Conservation (phyloP, 1,140 invertebrate genomes). For the Euura lappo region DNA sequence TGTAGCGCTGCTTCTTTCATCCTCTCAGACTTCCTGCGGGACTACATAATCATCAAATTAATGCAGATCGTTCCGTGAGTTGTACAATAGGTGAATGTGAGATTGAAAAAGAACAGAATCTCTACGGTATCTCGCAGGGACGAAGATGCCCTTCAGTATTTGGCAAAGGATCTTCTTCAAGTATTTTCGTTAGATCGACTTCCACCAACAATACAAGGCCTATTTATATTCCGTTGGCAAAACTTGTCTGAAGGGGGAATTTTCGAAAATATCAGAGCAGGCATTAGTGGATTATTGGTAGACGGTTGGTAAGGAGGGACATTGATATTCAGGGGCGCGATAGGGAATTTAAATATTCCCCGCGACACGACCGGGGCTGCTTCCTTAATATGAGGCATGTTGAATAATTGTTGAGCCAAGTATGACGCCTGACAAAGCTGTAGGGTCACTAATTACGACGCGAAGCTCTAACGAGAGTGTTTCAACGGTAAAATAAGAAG, state of each 20-base stretch:
- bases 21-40: background rate
- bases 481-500: background rate
- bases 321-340: slow-evolving; percentile 5
- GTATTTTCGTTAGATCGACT: background rate
- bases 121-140: background rate
- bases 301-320: background rate
- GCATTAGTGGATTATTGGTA: slow-evolving; percentile 4
- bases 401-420: background rate
- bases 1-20: background rate
- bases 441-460: background rate
- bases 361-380: background rate
- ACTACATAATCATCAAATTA: background rate
- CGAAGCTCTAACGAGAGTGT: too few species aligned
- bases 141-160: background rate
- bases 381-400: background rate
- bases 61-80: background rate
- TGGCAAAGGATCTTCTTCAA: background rate
- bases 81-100: background rate
- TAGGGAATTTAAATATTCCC: background rate
- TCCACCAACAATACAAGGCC: background rate
- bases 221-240: slow-evolving; percentile 2
- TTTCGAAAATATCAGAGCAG: background rate
- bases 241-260: background rate
- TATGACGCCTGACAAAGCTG: background rate
- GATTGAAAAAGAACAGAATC: too few species aligned